A percentile compares a stretch with the other conserved stretches of the same genome.
phyloP scores from a whole-genome alignment of 2,888 invertebrate species.

The Leptopilina drosophilae region DNA sequence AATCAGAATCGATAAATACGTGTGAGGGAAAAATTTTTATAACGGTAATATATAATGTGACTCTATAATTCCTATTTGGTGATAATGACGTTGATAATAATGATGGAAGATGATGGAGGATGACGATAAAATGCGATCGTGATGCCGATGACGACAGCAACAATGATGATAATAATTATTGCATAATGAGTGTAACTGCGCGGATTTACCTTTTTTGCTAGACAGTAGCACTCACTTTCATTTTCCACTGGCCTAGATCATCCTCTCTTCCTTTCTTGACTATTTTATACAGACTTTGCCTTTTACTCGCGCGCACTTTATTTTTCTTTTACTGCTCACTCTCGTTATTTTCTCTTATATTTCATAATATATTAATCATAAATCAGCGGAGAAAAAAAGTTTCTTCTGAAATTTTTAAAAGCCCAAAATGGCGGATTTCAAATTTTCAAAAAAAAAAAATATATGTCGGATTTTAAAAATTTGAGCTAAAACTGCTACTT shows the following conservation, averaged over 20 bases:
- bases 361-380: no score
- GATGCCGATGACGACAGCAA: constrained; percentile 55
- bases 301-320: constrained; percentile 50
- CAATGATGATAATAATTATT: constrained; percentile 70
- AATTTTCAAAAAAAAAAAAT: no score
- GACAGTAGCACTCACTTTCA: constrained; percentile 72
- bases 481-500: no score
- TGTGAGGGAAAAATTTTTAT: constrained; percentile 43
- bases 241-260: constrained; percentile 75
- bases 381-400: no score
- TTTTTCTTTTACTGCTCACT: no score
- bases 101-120: constrained; percentile 43
- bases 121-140: constrained; percentile 57
- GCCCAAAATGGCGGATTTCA: no score
- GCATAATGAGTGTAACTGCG: constrained; percentile 64
- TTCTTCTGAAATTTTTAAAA: no score
- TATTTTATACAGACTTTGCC: constrained; percentile 49
- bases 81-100: constrained; percentile 35
- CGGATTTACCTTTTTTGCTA: constrained; percentile 60
- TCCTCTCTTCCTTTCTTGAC: constrained; percentile 69
- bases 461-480: no score
- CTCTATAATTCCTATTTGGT: constrained; percentile 48
- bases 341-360: no score
- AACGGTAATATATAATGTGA: constrained; percentile 21
- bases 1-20: constrained; percentile 49